phyloP scores from a whole-genome alignment of 2,113 vertebrate species.

The Indri indri region DNA sequence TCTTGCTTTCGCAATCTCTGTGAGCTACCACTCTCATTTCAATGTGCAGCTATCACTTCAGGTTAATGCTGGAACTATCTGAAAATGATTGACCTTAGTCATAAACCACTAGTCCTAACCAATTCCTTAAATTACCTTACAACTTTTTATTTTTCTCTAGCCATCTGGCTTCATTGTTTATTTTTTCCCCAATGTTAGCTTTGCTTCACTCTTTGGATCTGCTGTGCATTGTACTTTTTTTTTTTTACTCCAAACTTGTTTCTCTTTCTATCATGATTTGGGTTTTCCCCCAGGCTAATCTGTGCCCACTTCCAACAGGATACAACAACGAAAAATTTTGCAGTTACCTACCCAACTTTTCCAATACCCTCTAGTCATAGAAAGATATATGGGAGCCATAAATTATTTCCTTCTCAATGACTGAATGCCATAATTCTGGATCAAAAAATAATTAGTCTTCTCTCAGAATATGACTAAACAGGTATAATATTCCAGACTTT shows the following conservation, averaged over 20 bases:
- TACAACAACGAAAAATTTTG: not conserved
- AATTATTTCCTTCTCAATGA: not conserved
- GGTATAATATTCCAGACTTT: not conserved
- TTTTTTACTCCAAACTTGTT: not conserved
- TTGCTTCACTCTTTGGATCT: not conserved
- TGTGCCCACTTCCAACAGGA: not conserved
- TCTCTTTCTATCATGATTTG: not conserved
- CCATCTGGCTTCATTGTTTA: not conserved
- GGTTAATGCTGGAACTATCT: not conserved
- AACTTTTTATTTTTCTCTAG: not conserved
- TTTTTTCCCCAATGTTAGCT: not conserved
- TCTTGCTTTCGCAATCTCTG: not conserved
- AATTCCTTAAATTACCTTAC: not conserved
- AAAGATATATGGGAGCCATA: not conserved
- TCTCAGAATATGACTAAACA: not conserved
- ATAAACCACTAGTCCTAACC: not conserved
- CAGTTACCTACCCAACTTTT: not conserved
- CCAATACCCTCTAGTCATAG: not conserved
- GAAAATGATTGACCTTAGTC: not conserved
- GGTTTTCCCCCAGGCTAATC: not conserved
- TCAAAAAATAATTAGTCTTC: not conserved
- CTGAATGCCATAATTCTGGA: not conserved
- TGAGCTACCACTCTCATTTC: not conserved
- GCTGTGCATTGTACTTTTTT: not conserved
- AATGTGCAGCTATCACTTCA: not conserved